A percentile compares a stretch with the other conserved stretches of the same genome.
phyloP scores from a whole-genome alignment of 2,888 invertebrate species.

The Volucella inflata region DNA sequence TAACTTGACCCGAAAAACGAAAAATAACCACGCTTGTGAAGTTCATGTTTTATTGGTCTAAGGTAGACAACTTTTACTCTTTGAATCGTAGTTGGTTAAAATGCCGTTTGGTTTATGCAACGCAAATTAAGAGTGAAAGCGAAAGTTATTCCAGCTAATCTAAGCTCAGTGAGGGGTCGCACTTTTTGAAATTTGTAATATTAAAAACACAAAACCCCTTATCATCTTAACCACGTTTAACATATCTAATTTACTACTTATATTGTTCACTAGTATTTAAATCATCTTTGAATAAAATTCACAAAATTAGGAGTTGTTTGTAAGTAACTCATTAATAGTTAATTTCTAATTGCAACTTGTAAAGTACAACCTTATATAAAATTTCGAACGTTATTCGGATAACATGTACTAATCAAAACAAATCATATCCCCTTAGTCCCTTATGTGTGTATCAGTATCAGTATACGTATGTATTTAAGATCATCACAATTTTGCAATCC shows the following conservation, averaged over 20 bases:
- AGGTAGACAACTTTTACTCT: constrained; percentile 60
- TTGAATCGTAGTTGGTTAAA: constrained; percentile 67
- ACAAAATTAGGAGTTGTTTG: not conserved
- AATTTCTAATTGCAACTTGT: constrained; percentile 16
- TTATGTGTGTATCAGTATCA: no score
- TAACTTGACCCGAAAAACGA: constrained; percentile 1
- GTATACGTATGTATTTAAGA: constrained; percentile 29
- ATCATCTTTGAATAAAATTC: constrained; percentile 17
- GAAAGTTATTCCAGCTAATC: constrained; percentile 79
- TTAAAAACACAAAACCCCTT: no score
- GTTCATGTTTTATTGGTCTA: constrained; percentile 45
- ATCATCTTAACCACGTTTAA: no score
- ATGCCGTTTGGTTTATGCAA: constrained; percentile 44
- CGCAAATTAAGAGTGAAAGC: constrained; percentile 80
- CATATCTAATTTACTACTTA: no score
- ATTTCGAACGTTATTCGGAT: constrained; percentile 3
- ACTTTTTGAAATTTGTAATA: not conserved
- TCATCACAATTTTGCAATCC: constrained; percentile 49
- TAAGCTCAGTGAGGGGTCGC: constrained; percentile 47
- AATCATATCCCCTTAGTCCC: constrained; percentile 30
- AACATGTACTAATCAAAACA: constrained; percentile 6
- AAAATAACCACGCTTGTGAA: constrained; percentile 24
- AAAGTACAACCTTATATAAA: not conserved
- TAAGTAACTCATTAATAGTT: not conserved
- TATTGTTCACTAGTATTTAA: constrained; percentile 10